These are phyloP conservation scores for Bombus huntii DNA, from an alignment of 1,140 invertebrate species.

Conservation along the genomic window DNA sequence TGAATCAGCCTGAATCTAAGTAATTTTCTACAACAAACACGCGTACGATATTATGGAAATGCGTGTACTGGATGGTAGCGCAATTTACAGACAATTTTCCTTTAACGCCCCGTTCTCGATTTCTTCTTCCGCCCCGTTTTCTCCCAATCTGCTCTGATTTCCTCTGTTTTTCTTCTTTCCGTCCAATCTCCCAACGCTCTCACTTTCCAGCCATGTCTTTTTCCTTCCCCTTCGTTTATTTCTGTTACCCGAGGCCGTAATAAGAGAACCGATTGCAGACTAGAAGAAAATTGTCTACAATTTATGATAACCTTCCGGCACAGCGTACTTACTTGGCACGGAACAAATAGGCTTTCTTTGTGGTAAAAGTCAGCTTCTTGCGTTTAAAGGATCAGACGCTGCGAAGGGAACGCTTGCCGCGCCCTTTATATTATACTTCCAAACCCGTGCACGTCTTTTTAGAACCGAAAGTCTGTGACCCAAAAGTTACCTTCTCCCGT, in stretches of 20 bases:
- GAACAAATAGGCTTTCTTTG: background rate
- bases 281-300: slow-evolving; percentile 7
- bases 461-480: too few species aligned
- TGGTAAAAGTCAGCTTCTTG: background rate
- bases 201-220: background rate
- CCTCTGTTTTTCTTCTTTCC: background rate
- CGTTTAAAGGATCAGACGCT: background rate
- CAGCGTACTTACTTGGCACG: background rate
- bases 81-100: background rate
- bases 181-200: background rate
- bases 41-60: too few species aligned
- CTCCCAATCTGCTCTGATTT: background rate
- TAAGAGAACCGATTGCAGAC: background rate
- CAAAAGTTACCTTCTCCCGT: too few species aligned
- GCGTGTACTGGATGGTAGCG: background rate
- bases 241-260: background rate
- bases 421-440: background rate
- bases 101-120: background rate
- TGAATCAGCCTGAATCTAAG: background rate
- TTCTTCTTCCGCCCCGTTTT: background rate
- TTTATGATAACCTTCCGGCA: slow-evolving; percentile 6
- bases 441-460: too few species aligned
- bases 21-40: too few species aligned
- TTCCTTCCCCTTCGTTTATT: background rate
- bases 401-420: background rate